These are phyloP conservation scores for Megastigmus dorsalis DNA, from an alignment of 2,888 invertebrate species.

Conservation along the genomic window DNA sequence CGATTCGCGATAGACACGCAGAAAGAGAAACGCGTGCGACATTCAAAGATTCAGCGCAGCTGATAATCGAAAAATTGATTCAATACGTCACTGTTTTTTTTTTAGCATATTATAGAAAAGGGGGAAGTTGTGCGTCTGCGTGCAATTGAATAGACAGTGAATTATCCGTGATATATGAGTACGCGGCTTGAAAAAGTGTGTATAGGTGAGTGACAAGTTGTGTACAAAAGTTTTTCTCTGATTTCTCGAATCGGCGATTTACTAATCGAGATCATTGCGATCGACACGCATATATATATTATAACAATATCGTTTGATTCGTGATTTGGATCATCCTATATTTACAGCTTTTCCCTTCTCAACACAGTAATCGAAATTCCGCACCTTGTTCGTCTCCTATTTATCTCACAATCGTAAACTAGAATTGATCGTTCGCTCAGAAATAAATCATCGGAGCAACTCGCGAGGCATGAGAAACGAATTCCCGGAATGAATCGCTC, in stretches of 20 bases:
- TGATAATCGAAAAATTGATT: not conserved
- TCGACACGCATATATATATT: too few species aligned
- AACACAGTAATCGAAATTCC: not conserved
- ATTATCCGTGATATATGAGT: not conserved
- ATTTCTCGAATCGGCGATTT: conserved; percentile 13
- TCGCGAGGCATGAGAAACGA: conserved; percentile 1
- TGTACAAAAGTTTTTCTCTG: conserved; percentile 21
- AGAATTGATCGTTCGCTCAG: conserved; percentile 17
- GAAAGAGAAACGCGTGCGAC: conserved; percentile 14
- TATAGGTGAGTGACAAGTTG: conserved; percentile 9
- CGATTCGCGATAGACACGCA: conserved; percentile 3
- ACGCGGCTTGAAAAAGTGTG: not conserved
- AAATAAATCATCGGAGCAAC: not conserved
- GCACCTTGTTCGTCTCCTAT: not conserved
- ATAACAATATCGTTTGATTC: conserved; percentile 11
- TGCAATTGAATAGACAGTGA: conserved; percentile 20
- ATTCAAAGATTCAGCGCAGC: not conserved
- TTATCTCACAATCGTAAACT: conserved; percentile 11
- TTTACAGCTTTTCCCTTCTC: conserved; percentile 11
- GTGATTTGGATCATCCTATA: conserved; percentile 2
- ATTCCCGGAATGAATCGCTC: not conserved
- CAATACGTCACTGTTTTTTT: not conserved
- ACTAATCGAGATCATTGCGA: conserved; percentile 7
- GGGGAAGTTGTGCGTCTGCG: not conserved
- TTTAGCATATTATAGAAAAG: not conserved